Evolutionary conservation across 2,888 invertebrate genomes (phyloP).

Genomic region (Ischnura elegans): DNA sequence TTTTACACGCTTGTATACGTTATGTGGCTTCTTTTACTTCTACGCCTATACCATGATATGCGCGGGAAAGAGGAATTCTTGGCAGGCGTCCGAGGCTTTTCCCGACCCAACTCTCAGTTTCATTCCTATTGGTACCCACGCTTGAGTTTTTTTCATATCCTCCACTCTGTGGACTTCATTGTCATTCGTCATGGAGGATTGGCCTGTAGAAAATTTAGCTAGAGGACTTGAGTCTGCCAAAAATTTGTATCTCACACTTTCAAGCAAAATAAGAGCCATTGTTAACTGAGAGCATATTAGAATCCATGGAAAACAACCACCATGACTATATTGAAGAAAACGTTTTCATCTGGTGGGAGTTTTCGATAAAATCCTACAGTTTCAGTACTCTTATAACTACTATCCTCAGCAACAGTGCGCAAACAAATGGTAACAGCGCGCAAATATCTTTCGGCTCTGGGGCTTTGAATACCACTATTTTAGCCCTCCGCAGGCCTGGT

Average conservation of each 20-base stretch:
- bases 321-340: no score
- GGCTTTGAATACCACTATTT: no score
- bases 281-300: background rate
- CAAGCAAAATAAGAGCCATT: background rate
- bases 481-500: no score
- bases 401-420: no score
- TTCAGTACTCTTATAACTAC: no score
- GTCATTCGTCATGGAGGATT: background rate
- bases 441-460: no score
- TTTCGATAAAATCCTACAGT: no score
- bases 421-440: no score
- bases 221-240: conserved; percentile 10
- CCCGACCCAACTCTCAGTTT: no score
- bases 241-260: conserved; percentile 17
- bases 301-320: no score
- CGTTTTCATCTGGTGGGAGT: no score
- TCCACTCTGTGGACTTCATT: background rate
- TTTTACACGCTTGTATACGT: background rate
- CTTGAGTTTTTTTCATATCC: background rate
- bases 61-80: background rate
- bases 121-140: background rate
- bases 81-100: background rate
- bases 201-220: background rate
- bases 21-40: background rate
- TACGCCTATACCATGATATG: background rate